Conservation (phyloP, 2,888 invertebrate species). For the Lissonota sp. region DNA sequence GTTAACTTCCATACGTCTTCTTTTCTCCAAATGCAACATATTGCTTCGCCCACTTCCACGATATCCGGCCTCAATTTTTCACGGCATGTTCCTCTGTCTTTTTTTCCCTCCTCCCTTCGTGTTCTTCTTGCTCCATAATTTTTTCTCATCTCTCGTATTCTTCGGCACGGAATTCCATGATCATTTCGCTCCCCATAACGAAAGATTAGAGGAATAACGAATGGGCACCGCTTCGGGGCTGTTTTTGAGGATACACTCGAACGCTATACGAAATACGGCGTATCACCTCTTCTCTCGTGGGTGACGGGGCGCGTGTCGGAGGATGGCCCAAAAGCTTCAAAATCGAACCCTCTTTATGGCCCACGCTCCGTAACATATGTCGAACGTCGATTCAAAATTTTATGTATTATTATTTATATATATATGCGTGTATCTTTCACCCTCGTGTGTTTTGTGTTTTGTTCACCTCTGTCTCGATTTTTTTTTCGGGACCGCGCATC, state of each 20-base stretch:
- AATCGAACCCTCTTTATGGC: slow-evolving; percentile 68
- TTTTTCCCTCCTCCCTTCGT: slow-evolving; percentile 35
- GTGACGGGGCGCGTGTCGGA: slow-evolving; percentile 45
- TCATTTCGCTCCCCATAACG: slow-evolving; percentile 67
- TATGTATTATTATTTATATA: not conserved
- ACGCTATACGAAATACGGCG: slow-evolving; percentile 51
- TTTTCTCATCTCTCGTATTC: slow-evolving; percentile 10
- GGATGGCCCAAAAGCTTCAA: slow-evolving; percentile 58
- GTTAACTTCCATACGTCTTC: slow-evolving; percentile 48
- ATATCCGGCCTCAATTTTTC: slow-evolving; percentile 76
- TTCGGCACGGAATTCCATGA: slow-evolving; percentile 5
- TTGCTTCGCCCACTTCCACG: slow-evolving; percentile 69
- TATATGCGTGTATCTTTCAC: slow-evolving; percentile 44
- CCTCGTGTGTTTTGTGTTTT: slow-evolving; percentile 46
- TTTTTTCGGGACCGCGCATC: slow-evolving; percentile 75
- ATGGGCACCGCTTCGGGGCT: slow-evolving; percentile 49
- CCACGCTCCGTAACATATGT: slow-evolving; percentile 78
- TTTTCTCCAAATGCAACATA: slow-evolving; percentile 70
- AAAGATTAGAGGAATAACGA: slow-evolving; percentile 73
- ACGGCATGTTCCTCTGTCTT: slow-evolving; percentile 62
- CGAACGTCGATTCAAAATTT: slow-evolving; percentile 67
- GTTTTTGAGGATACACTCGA: slow-evolving; percentile 51
- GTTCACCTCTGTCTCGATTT: slow-evolving; percentile 17
- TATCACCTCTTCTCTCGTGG: slow-evolving; percentile 45
- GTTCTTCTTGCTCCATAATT: slow-evolving; percentile 4